Evolutionary conservation across 2,888 invertebrate genomes (phyloP).

Genomic region (Choristoneura rosaceana): DNA sequence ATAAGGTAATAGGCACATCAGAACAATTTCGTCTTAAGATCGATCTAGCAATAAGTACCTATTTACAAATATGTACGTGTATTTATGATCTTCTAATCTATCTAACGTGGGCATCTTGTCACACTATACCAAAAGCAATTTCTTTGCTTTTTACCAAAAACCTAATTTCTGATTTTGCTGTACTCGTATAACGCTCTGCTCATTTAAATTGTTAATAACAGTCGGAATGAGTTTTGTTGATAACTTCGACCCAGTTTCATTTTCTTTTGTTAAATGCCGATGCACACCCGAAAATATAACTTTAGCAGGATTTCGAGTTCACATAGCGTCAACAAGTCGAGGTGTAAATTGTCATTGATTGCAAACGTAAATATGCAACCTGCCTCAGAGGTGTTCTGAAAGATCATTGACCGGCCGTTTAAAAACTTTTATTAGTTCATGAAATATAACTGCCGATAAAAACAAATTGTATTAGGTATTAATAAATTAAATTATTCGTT

Average conservation of each 20-base stretch:
- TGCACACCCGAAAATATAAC: slow-evolving; percentile 62
- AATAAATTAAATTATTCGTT: slow-evolving; percentile 24
- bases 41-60: not conserved
- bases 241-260: slow-evolving; percentile 36
- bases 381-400: slow-evolving; percentile 54
- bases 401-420: slow-evolving; percentile 68
- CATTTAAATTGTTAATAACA: slow-evolving; percentile 29
- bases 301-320: slow-evolving; percentile 67
- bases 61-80: not conserved
- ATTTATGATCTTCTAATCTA: no score
- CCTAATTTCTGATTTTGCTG: no score
- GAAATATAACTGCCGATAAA: slow-evolving; percentile 16
- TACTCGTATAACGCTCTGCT: not conserved
- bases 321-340: slow-evolving; percentile 62
- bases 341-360: slow-evolving; percentile 78
- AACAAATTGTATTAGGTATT: slow-evolving; percentile 26
- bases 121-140: no score
- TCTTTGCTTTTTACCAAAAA: no score
- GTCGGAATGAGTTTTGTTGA: not conserved
- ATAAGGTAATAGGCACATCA: not conserved
- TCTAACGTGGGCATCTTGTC: no score
- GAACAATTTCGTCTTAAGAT: not conserved
- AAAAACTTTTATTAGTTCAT: slow-evolving; percentile 38
- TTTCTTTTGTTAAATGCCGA: slow-evolving; percentile 67
- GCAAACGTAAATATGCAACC: slow-evolving; percentile 67